A percentile compares a stretch with the other conserved stretches of the same genome.
These are phyloP conservation scores for Gambelia wislizenii DNA, from an alignment of 2,797 vertebrate genomes.

Conservation along the genomic window DNA sequence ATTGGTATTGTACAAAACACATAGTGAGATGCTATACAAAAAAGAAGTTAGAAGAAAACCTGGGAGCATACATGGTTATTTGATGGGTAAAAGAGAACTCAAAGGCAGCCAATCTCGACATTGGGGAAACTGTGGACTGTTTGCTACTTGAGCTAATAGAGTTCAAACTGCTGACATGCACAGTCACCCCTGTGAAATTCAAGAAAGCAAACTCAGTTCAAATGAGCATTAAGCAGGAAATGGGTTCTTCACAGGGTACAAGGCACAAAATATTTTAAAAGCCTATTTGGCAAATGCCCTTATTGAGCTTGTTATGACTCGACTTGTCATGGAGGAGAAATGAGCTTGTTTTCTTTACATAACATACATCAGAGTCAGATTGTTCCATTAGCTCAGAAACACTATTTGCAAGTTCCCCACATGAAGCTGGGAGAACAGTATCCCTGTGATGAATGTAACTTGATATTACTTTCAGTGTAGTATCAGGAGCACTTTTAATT, in stretches of 20 bases:
- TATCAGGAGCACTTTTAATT: conserved; percentile 49
- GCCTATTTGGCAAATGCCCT: background rate
- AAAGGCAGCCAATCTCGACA: background rate
- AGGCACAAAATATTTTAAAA: conserved; percentile 5
- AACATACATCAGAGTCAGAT: background rate
- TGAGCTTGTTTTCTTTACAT: background rate
- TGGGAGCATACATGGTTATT: background rate
- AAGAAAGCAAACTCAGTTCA: background rate
- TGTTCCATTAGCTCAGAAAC: conserved; percentile 44
- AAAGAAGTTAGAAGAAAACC: background rate
- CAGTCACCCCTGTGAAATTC: background rate
- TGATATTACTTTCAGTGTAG: conserved; percentile 46
- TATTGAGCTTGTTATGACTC: background rate
- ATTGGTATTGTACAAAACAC: rapidly evolving
- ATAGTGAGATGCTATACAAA: background rate
- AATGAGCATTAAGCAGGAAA: background rate
- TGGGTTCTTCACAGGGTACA: background rate
- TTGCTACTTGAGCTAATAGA: background rate
- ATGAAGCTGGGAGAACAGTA: conserved; percentile 49
- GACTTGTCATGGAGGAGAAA: background rate
- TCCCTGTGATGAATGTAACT: conserved; percentile 67
- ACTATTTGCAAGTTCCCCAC: conserved; percentile 26
- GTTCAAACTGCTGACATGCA: background rate
- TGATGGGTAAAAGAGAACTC: background rate
- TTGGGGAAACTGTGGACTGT: background rate